Evolutionary conservation across 1,140 invertebrate genomes (phyloP).

Genomic region (Leptonema lineaticorne): DNA sequence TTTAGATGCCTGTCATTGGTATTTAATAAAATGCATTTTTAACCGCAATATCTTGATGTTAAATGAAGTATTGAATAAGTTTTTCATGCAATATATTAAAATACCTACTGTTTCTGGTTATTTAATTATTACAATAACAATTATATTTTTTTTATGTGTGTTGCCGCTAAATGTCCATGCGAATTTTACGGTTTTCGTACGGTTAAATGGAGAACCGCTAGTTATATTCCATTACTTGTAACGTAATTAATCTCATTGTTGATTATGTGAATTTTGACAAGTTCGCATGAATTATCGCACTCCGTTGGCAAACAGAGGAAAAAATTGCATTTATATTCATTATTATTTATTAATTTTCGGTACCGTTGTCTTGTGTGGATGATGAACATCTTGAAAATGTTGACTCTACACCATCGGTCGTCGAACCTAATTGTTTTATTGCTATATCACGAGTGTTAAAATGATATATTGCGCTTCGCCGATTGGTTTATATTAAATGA

Average conservation of each 20-base stretch:
- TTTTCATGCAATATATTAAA: neutral
- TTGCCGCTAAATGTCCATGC: too few relatives aligned
- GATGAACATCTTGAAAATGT: neutral
- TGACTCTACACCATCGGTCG: constrained; percentile 1
- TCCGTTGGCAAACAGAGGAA: neutral
- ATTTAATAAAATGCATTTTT: too few relatives aligned
- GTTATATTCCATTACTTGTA: neutral
- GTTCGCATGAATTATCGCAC: neutral
- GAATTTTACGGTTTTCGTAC: neutral
- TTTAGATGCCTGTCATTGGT: too few relatives aligned
- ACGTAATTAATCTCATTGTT: constrained; percentile 5
- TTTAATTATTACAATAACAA: too few relatives aligned
- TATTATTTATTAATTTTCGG: neutral
- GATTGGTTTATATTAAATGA: too few relatives aligned
- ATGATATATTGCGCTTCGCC: too few relatives aligned
- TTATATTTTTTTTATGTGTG: too few relatives aligned
- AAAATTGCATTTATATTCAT: neutral
- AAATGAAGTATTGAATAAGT: neutral
- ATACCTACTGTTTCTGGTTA: too few relatives aligned
- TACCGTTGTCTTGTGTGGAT: neutral
- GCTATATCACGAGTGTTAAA: too few relatives aligned
- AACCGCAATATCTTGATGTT: too few relatives aligned
- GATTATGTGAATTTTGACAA: neutral
- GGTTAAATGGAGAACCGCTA: too few relatives aligned
- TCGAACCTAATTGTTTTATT: too few relatives aligned